A percentile compares a stretch with the other conserved stretches of the same genome.
Evolutionary conservation across 2,113 vertebrate genomes (phyloP).

Genomic region (Amphiprion ocellaris): DNA sequence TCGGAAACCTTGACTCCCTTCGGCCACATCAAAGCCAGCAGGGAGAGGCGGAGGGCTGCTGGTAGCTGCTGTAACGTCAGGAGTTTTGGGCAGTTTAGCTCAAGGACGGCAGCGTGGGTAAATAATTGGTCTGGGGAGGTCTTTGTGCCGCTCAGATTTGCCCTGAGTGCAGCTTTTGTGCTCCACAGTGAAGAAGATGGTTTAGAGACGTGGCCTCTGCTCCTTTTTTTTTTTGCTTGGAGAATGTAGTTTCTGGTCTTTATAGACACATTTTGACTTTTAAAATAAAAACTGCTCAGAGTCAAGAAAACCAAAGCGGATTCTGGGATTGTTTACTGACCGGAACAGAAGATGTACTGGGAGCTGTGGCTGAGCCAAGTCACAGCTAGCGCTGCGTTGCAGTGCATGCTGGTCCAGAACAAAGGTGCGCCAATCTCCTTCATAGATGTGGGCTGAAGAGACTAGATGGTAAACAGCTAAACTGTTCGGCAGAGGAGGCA

Average conservation of each 20-base stretch:
- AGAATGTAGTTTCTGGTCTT: slow-evolving; percentile 25
- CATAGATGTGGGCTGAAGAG: not conserved
- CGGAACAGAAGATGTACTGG: slow-evolving; percentile 81
- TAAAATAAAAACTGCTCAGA: not conserved
- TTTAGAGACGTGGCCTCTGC: not conserved
- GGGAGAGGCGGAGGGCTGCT: slow-evolving; percentile 45
- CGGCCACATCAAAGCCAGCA: slow-evolving; percentile 68
- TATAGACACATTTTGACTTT: not conserved
- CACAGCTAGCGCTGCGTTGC: slow-evolving; percentile 71
- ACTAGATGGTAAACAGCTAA: not conserved
- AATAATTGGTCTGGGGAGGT: slow-evolving; percentile 52
- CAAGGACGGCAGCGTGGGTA: slow-evolving; percentile 45
- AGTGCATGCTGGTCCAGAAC: slow-evolving; percentile 78
- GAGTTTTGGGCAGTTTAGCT: slow-evolving; percentile 37
- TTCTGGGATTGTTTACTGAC: slow-evolving; percentile 31
- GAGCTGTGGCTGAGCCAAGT: slow-evolving; percentile 84
- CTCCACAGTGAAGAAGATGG: slow-evolving; percentile 22
- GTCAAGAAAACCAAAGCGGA: not conserved
- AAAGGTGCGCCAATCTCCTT: slow-evolving; percentile 78
- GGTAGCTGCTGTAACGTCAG: slow-evolving; percentile 50
- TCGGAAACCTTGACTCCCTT: slow-evolving; percentile 70
- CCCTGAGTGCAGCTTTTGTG: not conserved
- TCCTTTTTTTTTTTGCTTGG: not conserved
- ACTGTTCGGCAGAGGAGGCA: not conserved
- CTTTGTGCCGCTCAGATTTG: slow-evolving; percentile 5